A percentile compares a stretch with the other conserved stretches of the same genome.
These are phyloP conservation scores for Emys orbicularis DNA, from an alignment of 2,797 vertebrate species.

Conservation along the genomic window DNA sequence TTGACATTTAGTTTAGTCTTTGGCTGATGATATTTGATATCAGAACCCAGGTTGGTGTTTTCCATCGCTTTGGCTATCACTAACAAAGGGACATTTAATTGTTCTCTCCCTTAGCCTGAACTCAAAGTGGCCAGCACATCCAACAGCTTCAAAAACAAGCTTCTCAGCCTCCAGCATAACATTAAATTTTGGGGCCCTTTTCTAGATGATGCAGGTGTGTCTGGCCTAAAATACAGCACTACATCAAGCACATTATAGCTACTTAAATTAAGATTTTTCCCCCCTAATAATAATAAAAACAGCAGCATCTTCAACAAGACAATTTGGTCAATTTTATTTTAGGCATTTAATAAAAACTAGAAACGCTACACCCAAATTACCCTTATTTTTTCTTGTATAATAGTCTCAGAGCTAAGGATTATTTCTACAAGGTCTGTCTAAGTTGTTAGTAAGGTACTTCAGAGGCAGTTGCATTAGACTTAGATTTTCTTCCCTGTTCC, in stretches of 20 bases:
- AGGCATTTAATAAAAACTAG: neutral
- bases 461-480: neutral
- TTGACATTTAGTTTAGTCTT: too few species aligned
- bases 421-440: neutral
- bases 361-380: neutral
- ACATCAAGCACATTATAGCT: neutral
- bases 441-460: neutral
- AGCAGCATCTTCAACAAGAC: neutral
- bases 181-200: neutral
- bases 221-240: neutral
- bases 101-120: too few species aligned
- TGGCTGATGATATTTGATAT: too few species aligned
- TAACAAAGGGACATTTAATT: too few species aligned
- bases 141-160: too few species aligned
- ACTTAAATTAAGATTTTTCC: neutral
- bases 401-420: neutral
- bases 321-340: neutral
- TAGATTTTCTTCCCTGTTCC: neutral
- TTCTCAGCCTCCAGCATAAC: neutral
- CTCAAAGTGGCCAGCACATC: too few species aligned
- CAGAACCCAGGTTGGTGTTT: too few species aligned
- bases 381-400: neutral
- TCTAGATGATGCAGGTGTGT: neutral
- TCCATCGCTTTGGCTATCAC: too few species aligned
- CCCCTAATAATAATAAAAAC: neutral